Conservation (phyloP, 2,888 invertebrate species). For the Philopedon plagiatum region DNA sequence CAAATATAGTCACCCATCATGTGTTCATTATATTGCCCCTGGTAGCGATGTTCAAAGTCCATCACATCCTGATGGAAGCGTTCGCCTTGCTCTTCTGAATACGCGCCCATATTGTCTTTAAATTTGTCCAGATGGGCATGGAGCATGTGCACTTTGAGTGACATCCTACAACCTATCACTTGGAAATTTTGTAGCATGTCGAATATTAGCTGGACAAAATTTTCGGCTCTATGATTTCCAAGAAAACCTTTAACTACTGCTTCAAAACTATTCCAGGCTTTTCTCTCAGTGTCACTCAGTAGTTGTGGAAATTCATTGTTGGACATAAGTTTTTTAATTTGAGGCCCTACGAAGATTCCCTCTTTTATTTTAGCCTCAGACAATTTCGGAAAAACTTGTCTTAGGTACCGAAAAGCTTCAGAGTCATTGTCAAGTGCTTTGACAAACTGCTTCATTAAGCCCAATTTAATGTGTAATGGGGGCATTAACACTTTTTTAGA, state of each 20-base stretch:
- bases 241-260: conserved; percentile 28
- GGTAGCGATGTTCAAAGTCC: too few relatives aligned
- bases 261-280: background rate
- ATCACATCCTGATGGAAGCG: conserved; percentile 49
- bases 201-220: conserved; percentile 53
- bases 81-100: too few relatives aligned
- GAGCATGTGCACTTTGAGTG: conserved; percentile 53
- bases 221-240: conserved; percentile 57
- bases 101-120: conserved; percentile 32
- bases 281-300: background rate
- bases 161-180: conserved; percentile 53
- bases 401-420: conserved; percentile 34
- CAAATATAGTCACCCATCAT: too few relatives aligned
- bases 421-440: conserved; percentile 39
- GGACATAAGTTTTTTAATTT: conserved; percentile 53
- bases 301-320: background rate
- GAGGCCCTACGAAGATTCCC: conserved; percentile 56
- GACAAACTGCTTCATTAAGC: conserved; percentile 5
- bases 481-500: background rate
- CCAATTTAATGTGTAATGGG: conserved; percentile 25
- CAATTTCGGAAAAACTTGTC: conserved; percentile 36
- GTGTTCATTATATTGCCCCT: too few relatives aligned
- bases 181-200: conserved; percentile 49
- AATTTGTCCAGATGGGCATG: conserved; percentile 55
- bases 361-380: conserved; percentile 57